phyloP scores from a whole-genome alignment of 2,888 invertebrate genomes.

The Pollenia amentaria region DNA sequence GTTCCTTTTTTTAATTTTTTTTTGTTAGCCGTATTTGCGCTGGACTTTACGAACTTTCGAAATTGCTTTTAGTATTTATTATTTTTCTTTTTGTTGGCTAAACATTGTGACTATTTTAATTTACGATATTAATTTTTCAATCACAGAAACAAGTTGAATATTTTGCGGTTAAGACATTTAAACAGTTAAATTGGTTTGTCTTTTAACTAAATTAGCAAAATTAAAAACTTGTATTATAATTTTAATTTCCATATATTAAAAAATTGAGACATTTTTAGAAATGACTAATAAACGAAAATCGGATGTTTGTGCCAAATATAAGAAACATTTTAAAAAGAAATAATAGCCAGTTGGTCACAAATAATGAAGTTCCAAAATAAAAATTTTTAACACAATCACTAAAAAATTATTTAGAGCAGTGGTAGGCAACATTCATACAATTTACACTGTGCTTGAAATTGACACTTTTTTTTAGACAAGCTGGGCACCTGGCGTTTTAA shows the following conservation, averaged over 20 bases:
- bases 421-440: no score
- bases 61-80: slow-evolving; percentile 28
- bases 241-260: background rate
- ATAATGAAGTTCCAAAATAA: no score
- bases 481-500: no score
- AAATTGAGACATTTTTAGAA: background rate
- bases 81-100: slow-evolving; percentile 14
- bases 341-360: no score
- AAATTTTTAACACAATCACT: no score
- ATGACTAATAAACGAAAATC: background rate
- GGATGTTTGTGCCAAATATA: no score
- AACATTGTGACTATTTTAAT: slow-evolving; percentile 40
- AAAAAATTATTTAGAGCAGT: no score
- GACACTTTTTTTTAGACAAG: no score
- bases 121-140: slow-evolving; percentile 60
- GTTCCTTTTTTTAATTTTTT: slow-evolving; percentile 50
- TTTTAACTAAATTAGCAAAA: slow-evolving; percentile 39
- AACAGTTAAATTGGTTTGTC: slow-evolving; percentile 1
- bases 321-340: no score
- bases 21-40: slow-evolving; percentile 13
- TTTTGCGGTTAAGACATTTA: background rate
- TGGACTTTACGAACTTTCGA: slow-evolving; percentile 49
- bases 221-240: slow-evolving; percentile 32
- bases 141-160: slow-evolving; percentile 61
- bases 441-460: no score